Evolutionary conservation across 2,888 invertebrate species (phyloP), one percentile per base, ranked within the genome.

Genomic region (Agrotis puta): DNA sequence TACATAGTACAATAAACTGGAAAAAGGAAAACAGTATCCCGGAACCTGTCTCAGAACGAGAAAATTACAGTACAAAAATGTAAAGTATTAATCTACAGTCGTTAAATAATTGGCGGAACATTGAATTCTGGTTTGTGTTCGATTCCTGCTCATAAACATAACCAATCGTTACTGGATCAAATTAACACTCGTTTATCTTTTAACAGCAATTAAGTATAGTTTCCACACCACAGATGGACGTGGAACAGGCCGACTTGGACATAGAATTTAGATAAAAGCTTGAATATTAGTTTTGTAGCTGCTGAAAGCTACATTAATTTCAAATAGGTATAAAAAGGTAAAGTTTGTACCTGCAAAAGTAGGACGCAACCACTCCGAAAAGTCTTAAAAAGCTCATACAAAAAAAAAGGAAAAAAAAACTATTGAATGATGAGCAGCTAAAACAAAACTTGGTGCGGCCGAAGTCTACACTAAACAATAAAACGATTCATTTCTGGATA

Each of bases 41-140:
- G 64, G 74, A 77, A 69, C 64, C 43, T 39, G 18, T 53, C 13
- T 73, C 48, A 22, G 47, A 53, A 20, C 13, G 3, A 63, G 64
- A 39, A 77, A 77, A 74, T 77, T 54, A 58, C 51, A 58, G 51
- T 14, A 47, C 68, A 69, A 57, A 76, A 43, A 65, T 66, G 50
- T 59, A n/a, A 45, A 58, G 53, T 64, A 74, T 66, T 56, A 64
- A 57, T 69, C 64, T 50, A 24, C 51, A 53, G 45, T 54, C 53
- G 62, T 58, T 58, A 13, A 27, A 73, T 77, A 68, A 77, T 77
- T 62, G 53, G 14, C 47, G 51, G 24, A 20, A 54, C 45, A 45
- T 53, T 33, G 33, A 45, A 48, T 51, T 72, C 67, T 64, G 51
- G 67, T 67, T 73, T 53, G 43, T 33, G 51, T 73, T 59, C n/a